Evolutionary conservation across 2,797 vertebrate genomes (phyloP), one percentile per base, ranked within the genome.

Genomic region (Masticophis lateralis): DNA sequence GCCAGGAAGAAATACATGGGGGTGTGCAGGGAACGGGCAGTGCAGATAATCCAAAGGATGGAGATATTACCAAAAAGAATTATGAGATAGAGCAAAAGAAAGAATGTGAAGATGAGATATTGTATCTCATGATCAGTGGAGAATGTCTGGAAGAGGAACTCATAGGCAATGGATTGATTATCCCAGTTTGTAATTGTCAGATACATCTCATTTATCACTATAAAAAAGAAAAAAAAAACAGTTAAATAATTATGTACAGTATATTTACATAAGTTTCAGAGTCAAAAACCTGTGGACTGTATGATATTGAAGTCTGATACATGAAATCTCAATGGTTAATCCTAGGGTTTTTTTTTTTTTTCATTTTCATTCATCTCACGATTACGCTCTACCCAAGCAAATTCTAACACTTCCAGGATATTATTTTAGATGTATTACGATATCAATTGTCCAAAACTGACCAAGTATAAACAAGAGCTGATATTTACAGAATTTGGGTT

Each of bases 1-100:
- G 86, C 51, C 25, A 95, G 90, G 91, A 96, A 96, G 89, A 95
- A 95, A 2, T 95, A 96, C 96, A 96, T 96, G 0, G 95, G 95
- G 2, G 91, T 94, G 53, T 1, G 93, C 2, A 95, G 92, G 51
- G 91, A 18, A 32, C 55, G 56, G 86, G 92, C 86, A 0, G 92
- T 90, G 55, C 57, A 87, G n/a, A 94, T 91, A 22, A 53, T 90
- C 56, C 92, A 89, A 87, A 95, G 55, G 92, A 96, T 88, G 74
- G 94, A 93, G 0, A 91, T 11, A 83, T 95, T 95, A 87, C 95
- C 90, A 4, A 90, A 88, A 7, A 97, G 32, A 61, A 91, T 92
- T 92, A 91, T n/a, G 53, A 95, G 0, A 56, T 95, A 96, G 32
- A 96, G 95, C 0, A 96, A 88, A 59, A 95, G 91, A 92, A 96